Evolutionary conservation across 1,140 invertebrate species (phyloP), one percentile per base, ranked within the genome.

Genomic region (Coptotermes formosanus): DNA sequence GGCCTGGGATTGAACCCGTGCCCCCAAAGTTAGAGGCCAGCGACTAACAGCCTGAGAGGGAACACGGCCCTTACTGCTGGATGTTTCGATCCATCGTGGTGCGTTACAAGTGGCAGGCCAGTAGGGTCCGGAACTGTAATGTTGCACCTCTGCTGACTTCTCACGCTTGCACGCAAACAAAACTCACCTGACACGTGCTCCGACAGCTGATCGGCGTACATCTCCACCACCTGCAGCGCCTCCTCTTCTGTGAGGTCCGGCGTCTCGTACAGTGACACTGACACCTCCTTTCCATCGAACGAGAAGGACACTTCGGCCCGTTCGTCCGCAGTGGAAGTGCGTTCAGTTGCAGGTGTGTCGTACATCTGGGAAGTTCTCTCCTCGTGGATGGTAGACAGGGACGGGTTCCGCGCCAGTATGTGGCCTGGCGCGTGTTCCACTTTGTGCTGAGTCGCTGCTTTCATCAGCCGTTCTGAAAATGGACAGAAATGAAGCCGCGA

Each of bases 231-330:
- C 91, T 97, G 95, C 23, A 97, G 91, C 0, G 97, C 97, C 92
- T 98, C 96, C 90, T 97, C 96, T 91, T 97, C 96, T 0, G 97
- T 97, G 25, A 98, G 92, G 91, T 98, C 97, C 2, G 97, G 97
- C 2, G 97, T 98, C 92, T 98, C 97, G 89, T 97, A 98, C 3
- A 98, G 91, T 14, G 96, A 97, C 1, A 98, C 96, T 0, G 96
- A 97, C 0, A 97, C 96, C 91, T 97, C 97, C 91, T 96, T 97
- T 12, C 97, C 97, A 89, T 97, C 97, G 87, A 98, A 97, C 11
- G 96, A 97, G 89, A 97, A 97, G 0, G 96, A 97, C 23, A 97
- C 94, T 89, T 97, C 96, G 25, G 95, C 96, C 88, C 94, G 94
- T 85, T 97, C 96, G 86, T 96, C 96, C 9, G 96, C 90, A 12